Evolutionary conservation across 2,888 invertebrate species (phyloP), one percentile per base, ranked within the genome.

Genomic region (Loripinus fragilis): DNA sequence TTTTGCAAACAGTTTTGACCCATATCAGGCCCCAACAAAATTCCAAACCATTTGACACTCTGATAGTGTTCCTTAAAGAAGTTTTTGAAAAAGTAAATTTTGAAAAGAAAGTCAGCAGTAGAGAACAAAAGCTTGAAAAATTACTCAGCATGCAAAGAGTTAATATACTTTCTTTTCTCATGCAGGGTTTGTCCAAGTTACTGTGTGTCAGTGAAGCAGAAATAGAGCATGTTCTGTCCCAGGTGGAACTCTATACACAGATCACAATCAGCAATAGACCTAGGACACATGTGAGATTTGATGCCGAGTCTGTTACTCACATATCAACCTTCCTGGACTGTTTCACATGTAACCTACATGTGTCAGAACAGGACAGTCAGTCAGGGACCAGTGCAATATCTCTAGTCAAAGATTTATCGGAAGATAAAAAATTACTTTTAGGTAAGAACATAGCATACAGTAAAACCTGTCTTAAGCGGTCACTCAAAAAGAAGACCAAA

Each of bases 281-380:
- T 15, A 70, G 72, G 7, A 75, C 80, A 28, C 78, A 73, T 42
- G 89, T 88, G 45, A 76, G 74, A 45, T 90, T 90, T 79, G 80
- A 86, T 33, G 84, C 83, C 1, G 83, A 81, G 41, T 71, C 78
- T 1, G 78, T 90, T 71, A 81, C 85, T 20, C 86, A 88, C 30
- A 83, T 89, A 15, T 89, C 85, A 15, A 55, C 86, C 15, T 93
- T 91, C 74, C 88, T 92, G 12, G 86, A 87, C 73, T 91, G 92
- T 75, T 92, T 93, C 75, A 86, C 88, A 5, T 92, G 90, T 72
- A 87, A 87, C 35, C 76, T 88, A 65, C 88, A 87, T 78, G 65
- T 75, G 42, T 60, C 74, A 35, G 84, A 75, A 42, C 75, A 78
- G n/a, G 72, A 78, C 30, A 78, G 55, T 25, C 74, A 75, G 38